Base-by-base conservation (phyloP, 2,888 invertebrate species). In the Volucella zonaria region DNA sequence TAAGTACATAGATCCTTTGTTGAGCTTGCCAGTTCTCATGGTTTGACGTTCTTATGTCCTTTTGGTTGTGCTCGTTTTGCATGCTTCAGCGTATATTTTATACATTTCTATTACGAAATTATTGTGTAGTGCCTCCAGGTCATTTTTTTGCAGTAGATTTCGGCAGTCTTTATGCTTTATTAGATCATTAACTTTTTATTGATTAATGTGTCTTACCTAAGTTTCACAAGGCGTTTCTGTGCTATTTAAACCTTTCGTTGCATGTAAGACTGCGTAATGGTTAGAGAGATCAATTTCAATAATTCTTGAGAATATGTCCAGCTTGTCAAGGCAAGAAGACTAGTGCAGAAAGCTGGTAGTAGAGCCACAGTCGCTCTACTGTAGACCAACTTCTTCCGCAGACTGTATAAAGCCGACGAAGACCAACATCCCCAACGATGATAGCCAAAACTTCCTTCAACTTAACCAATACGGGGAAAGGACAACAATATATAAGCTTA, bases 241-340 rank as follows among this genome's bases (percentile, higher is more conserved):
- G 23, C 8, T 68, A 1, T 51, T 40, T 15, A n/a, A 14, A 15
- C 47, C 31, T 49, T 76, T 49, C 18, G 40, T 64, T 15, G 75
- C 66, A 66, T 66, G 66, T 10, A 71, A 40, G 3, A 56, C 18
- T 12, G 51, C 42, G 42, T 66, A 75, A 14, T 66, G 66, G 23
- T 66, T 64, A 40, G 56, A 54, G 3, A 66, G 23, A 51, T 66
- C 58, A 9, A 51, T 66, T 75, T 75, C 66, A 11, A 75, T 66
- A 10, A 66, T 31, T 4, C 43, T 59, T 9, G 70, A 59, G 38
- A 59, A 51, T 15, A 59, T 71, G 12, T 47, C 38, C 10, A 18
- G 42, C 14, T 73, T 6, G 15, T 15, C 1, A 43, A 3, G 14
- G 43, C 52, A 43, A 40, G 38, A 2, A 58, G 2, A 2, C 1